Base-by-base conservation (phyloP, 2,113 vertebrate genomes). In the Scartelaos histophorus region DNA sequence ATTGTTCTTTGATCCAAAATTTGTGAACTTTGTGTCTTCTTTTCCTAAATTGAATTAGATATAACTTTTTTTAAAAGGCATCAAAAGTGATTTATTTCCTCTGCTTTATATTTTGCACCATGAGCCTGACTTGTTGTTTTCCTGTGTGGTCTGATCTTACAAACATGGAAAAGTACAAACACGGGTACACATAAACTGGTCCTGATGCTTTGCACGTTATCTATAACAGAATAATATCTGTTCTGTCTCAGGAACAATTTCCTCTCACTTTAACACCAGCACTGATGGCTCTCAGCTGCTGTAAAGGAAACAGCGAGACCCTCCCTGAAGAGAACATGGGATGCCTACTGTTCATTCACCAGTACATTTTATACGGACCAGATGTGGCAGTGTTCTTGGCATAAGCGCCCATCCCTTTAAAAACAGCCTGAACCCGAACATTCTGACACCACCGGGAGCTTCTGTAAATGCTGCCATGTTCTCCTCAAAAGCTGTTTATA, bases 311-410 rank as follows among this genome's bases (percentile, higher is more conserved):
- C 76, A 86, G 83, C 56, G 68, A 53, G 60, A 82, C 70, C 70
- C 70, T 76, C 84, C 67, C 69, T 71, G 54, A 79, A 78, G 78
- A 71, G 69, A 79, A 77, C 82, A 79, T 81, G 74, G 65, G 80
- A 76, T 64, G 34, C 54, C 64, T 71, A 45, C 60, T 71, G 73
- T 85, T 87, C 77, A 81, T 85, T 83, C 79, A 85, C 77, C 54
- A 79, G 85, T 82, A 90, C 88, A 89, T 56, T 83, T 83, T 89
- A 90, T 89, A 76, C 67, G 88, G 83, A 85, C 86, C 90, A 91
- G 89, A 91, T 90, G 90, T 92, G 82, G 80, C 73, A 45, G 61
- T 75, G 70, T 77, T 76, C 62, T 71, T 70, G 65, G 35, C 75
- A 66, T 66, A 84, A 65, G 3, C 74, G 73, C 53, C 25, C 45